Base-by-base conservation (phyloP, 2,113 vertebrate genomes). In the Stercorarius parasiticus region DNA sequence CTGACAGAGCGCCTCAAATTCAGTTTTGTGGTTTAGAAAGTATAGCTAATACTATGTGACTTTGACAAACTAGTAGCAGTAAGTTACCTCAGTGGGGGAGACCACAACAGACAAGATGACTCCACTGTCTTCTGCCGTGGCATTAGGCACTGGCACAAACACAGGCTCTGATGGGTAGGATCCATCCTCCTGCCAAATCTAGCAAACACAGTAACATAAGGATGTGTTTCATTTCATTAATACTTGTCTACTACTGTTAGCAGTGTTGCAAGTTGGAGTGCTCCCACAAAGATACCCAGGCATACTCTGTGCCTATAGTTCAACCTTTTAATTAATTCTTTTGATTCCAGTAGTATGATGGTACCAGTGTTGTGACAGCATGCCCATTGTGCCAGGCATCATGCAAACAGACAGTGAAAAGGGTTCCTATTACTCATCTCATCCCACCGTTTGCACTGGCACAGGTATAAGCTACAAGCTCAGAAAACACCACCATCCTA, bases 161-260 rank as follows among this genome's bases (percentile, higher is more conserved):
- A 99, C 82, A 0, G 99, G 99, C 90, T 99, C 99, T 36, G 99
- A 99, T 0, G 99, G 99, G 97, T 98, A 99, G 93, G 97, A 98
- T 43, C 98, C 98, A 58, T 98, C 94, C 95, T 99, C 95, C 93
- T 98, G 97, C 99, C 99, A 99, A 50, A 99, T 97, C 99, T 99
- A 93, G 32, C 62, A 82, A 86, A 71, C 34, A 85, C 79, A 85
- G 88, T 9, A 50, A 81, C 58, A 67, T 26, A 58, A 1, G 36
- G 53, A 85, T n/a, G 71, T 66, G 73, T 62, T 61, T n/a, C 50
- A 21, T 19, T 23, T 66, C 70, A 67, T 84, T 34, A 71, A 50
- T 61, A 38, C 30, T 85, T 91, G 73, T 64, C 52, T 82, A 5
- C 70, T 38, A 6, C 65, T 49, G n/a, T 12, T 18, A 77, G 59